phyloP scores from a whole-genome alignment of 2,797 vertebrate species.

The Taeniopygia guttata region DNA sequence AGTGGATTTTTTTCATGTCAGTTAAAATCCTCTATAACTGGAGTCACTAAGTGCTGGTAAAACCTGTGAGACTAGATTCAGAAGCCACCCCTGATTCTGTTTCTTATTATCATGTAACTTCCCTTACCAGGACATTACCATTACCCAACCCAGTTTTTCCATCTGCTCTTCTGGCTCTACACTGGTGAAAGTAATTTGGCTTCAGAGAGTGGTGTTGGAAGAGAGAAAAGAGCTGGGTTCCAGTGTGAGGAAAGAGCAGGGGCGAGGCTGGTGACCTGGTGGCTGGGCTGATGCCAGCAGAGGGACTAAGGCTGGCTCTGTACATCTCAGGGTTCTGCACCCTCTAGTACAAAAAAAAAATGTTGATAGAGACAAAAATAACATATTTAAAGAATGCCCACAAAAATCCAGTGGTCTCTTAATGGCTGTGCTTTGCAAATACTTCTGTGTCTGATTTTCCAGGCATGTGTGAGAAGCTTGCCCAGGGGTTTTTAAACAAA shows the following conservation, averaged over 20 bases:
- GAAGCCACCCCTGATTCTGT: background rate
- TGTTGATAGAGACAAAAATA: background rate
- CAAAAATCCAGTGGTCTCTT: background rate
- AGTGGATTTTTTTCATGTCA: background rate
- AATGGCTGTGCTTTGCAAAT: background rate
- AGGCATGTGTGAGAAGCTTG: background rate
- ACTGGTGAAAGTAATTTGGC: background rate
- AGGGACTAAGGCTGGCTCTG: background rate
- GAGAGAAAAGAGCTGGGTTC: background rate
- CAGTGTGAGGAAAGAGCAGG: background rate
- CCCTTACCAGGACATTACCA: background rate
- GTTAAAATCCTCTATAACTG: background rate
- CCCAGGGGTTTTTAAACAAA: background rate
- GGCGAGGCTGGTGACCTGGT: background rate
- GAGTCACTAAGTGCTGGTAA: background rate
- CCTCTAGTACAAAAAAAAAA: background rate
- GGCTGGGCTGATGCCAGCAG: background rate
- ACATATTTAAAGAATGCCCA: conserved; percentile 16
- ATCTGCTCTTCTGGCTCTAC: background rate
- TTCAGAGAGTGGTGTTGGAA: background rate
- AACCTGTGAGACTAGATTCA: background rate
- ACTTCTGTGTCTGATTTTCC: conserved; percentile 3
- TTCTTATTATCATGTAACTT: background rate
- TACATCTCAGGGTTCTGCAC: background rate
- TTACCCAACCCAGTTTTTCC: background rate